Evolutionary conservation across 1,140 invertebrate species (phyloP), one percentile per base, ranked within the genome.

Genomic region (Pachypsylla venusta): DNA sequence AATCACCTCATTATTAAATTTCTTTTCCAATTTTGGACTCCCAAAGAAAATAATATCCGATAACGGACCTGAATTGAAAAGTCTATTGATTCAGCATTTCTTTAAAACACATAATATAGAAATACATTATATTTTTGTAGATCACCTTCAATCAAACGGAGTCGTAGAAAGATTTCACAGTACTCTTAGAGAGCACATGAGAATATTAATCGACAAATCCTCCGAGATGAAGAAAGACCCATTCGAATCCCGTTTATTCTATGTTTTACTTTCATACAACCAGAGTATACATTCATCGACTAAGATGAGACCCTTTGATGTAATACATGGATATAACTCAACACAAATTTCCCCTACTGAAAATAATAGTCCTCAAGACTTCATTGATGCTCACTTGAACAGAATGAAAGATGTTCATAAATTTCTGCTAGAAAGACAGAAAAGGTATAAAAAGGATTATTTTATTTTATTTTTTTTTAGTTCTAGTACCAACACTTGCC

Each of bases 61-160:
- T 22, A 27, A 57, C 24, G 61, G 61, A 13, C 25, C 20, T 14
- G 22, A 57, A 25, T 62, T 64, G 40, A 35, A 40, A 19, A 58
- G 30, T n/a, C 16, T 57, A 14, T 2, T 58, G 10, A 42, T 64
- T 1, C 42, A 58, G 16, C 2, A 58, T 27, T 20, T 73, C 2
- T 66, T 57, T 14, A 70, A 67, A 63, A 61, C 70, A 5, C 27
- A 58, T 13, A 27, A 53, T 22, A 55, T 61, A 10, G 55, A 61
- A 48, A 55, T 54, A 48, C 27, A 40, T 1, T 20, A n/a, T 5
- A 73, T 67, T 19, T 70, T 68, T 4, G 63, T 68, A n/a, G 74
- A 74, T 63, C 68, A 72, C 35, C 70, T 69, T 20, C 66, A 72
- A 65, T 69, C 66, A 1, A 69, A 68, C 53, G 71, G 69, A 13